Evolutionary conservation across 2,888 invertebrate genomes (phyloP), one percentile per base, ranked within the genome.

Genomic region (Sarcophaga caerulescens): DNA sequence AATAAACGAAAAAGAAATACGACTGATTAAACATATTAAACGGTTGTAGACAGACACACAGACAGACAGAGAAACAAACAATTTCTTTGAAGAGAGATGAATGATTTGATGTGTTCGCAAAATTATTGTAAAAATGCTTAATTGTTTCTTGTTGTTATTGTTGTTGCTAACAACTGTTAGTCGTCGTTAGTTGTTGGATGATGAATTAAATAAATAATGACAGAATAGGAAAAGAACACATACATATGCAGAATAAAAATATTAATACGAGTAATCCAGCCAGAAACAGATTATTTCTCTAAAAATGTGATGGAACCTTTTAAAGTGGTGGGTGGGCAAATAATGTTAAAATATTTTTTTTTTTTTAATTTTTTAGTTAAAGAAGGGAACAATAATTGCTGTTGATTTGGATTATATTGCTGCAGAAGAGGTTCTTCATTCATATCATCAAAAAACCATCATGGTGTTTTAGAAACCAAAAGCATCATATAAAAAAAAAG

Each of bases 111-210:
- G 85, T 85, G 85, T 80, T 85, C 81, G 12, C 69, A 73, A 80
- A 85, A 85, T 85, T 85, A 85, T 83, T 85, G 83, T 83, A 83
- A 52, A 52, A 85, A 85, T 85, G 69, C 85, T 85, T 85, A 83
- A 85, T 85, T 85, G 85, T 81, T 85, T 23, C 25, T 77, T 70
- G 78, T 76, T 69, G 23, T 23, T 74, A 52, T 23, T 71, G 21
- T 73, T 12, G n/a, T 81, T 8, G 35, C 17, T 0, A 47, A 47
- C 14, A 4, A 47, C 1, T 14, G 52, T 52, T 5, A 52, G 17
- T 35, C 5, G 47, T 14, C 0, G 0, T n/a, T 0, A 47, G 52
- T 52, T 12, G 69, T 66, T 75, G 47, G 3, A 71, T 68, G 71
- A 52, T 73, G 68, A 76, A 78, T 85, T 78, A n/a, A n/a, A n/a